Percentiles rank a stretch among this genome's conserved stretches.
These are phyloP conservation scores for Ephialtes manifestator DNA, from an alignment of 2,888 invertebrate genomes.

Conservation along the genomic window DNA sequence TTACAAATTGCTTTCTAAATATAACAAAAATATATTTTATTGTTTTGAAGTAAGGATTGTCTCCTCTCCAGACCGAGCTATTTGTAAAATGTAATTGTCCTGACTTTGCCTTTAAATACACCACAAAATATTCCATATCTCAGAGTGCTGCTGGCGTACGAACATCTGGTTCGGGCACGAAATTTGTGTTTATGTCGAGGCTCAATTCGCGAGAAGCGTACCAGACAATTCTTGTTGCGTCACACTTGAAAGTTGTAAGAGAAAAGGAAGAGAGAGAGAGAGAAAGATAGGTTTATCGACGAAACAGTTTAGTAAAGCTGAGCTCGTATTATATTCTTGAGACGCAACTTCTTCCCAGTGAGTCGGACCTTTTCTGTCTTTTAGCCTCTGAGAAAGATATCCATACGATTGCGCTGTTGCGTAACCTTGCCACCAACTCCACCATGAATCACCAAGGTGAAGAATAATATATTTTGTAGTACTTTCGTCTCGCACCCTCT, in stretches of 20 bases:
- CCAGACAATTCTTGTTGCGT: not conserved
- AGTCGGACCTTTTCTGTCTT: not conserved
- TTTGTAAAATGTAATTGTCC: not conserved
- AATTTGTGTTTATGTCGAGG: not conserved
- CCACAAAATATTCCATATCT: not conserved
- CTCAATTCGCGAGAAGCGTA: not conserved
- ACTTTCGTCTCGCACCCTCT: not conserved
- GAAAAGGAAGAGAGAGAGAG: not conserved
- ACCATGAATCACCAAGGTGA: not conserved
- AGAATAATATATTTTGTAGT: not conserved
- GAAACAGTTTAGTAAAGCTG: not conserved
- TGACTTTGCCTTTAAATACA: not conserved
- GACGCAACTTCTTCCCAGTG: not conserved
- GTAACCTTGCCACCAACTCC: slow-evolving; percentile 24
- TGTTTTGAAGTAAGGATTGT: not conserved
- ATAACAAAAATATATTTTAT: too few species aligned
- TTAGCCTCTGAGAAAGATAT: not conserved
- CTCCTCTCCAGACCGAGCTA: not conserved
- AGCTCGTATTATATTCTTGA: not conserved
- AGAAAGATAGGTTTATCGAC: not conserved
- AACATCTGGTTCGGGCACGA: not conserved
- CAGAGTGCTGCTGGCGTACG: not conserved
- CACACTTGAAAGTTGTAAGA: not conserved
- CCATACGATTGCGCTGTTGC: slow-evolving; percentile 21
- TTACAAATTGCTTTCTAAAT: too few species aligned